A percentile compares a stretch with the other conserved stretches of the same genome.
phyloP scores from a whole-genome alignment of 2,113 vertebrate species.

The Silurus glanis region DNA sequence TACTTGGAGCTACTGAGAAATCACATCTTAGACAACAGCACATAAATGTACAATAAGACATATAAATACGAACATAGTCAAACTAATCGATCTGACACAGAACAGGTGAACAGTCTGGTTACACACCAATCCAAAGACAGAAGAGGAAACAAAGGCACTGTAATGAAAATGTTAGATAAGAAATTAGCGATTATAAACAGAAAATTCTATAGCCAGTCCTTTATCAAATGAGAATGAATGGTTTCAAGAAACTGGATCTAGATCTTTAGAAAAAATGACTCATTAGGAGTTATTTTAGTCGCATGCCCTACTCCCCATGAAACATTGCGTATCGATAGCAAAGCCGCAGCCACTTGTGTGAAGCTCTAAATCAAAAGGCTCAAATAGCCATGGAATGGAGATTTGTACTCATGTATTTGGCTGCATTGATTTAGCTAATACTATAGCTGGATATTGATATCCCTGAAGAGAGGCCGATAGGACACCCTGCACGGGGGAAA shows the following conservation, averaged over 20 bases:
- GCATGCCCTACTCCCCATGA: constrained; percentile 54
- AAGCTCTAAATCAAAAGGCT: constrained; percentile 54
- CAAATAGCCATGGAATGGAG: constrained; percentile 50
- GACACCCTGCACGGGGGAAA: constrained; percentile 58
- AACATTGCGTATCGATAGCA: constrained; percentile 53
- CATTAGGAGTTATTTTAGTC: constrained; percentile 57
- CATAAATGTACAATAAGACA: too few species aligned
- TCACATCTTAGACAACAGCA: too few species aligned
- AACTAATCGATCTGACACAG: too few species aligned
- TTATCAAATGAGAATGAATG: too few species aligned
- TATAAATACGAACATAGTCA: too few species aligned
- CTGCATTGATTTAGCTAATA: constrained; percentile 70
- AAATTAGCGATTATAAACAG: too few species aligned
- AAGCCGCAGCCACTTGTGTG: constrained; percentile 53
- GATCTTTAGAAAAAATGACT: constrained; percentile 3
- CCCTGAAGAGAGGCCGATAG: constrained; percentile 61
- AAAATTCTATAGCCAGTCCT: too few species aligned
- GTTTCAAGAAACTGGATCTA: not conserved
- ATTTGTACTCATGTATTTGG: constrained; percentile 61
- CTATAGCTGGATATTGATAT: constrained; percentile 67
- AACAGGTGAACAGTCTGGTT: too few species aligned
- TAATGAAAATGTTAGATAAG: too few species aligned
- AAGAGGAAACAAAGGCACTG: too few species aligned
- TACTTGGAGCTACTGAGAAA: too few species aligned
- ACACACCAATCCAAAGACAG: too few species aligned